Conservation (phyloP, 2,888 invertebrate genomes). For the Thysanoteuthis rhombus region DNA sequence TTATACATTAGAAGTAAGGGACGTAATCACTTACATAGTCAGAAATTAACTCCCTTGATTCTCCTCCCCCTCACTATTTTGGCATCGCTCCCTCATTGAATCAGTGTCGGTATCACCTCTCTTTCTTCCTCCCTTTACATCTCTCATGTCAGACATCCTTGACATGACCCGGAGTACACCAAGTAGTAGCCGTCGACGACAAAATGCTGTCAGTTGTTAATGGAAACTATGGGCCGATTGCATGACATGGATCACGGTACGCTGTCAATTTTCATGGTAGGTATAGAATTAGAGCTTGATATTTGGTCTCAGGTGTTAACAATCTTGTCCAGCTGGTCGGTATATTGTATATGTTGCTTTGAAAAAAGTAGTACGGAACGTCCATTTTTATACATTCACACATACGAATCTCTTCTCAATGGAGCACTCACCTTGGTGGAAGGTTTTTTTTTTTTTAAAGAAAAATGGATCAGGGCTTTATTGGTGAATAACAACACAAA, state of each 20-base stretch:
- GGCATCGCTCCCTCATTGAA: background rate
- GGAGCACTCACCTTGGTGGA: background rate
- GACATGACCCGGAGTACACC: background rate
- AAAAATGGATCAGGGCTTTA: background rate
- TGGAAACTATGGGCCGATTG: background rate
- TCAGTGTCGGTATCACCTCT: background rate
- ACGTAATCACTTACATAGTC: background rate
- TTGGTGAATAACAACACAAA: background rate
- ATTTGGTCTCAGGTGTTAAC: background rate
- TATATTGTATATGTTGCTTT: background rate
- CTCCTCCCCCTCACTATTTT: background rate
- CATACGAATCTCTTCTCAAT: background rate
- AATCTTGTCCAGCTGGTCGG: background rate
- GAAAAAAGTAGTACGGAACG: background rate
- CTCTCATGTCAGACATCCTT: background rate
- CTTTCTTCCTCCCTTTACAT: background rate
- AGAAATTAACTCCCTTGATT: background rate
- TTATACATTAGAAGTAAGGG: background rate
- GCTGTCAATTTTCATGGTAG: background rate
- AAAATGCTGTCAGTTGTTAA: background rate
- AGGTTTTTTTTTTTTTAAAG: background rate
- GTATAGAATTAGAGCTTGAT: background rate
- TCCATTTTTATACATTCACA: background rate
- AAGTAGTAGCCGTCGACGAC: background rate
- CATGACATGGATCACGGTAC: conserved; percentile 12